These are phyloP conservation scores for Entomobrya multifasciata DNA, from an alignment of 2,888 invertebrate genomes.

Conservation along the genomic window DNA sequence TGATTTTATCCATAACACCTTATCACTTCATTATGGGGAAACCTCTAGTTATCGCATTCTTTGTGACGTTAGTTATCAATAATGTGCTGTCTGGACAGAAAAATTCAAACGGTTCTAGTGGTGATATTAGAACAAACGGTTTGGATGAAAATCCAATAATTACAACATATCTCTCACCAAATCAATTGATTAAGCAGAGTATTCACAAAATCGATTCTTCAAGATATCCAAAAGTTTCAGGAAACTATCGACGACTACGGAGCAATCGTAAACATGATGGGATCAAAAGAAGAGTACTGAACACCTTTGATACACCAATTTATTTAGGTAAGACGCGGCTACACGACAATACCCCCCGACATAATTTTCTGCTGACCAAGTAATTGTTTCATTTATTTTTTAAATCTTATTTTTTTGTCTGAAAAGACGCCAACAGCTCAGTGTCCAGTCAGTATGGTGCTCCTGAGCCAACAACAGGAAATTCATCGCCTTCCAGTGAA, in stretches of 20 bases:
- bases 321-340: conserved; percentile 2
- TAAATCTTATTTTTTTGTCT: not conserved
- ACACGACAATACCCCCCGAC: too few relatives aligned
- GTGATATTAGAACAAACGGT: not conserved
- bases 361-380: too few relatives aligned
- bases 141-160: not conserved
- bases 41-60: not conserved
- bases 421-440: conserved; percentile 8
- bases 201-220: not conserved
- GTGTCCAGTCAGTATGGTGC: not conserved
- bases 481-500: not conserved
- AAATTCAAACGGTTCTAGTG: not conserved
- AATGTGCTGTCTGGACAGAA: not conserved
- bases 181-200: too few relatives aligned
- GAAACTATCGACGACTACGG: too few relatives aligned
- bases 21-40: not conserved
- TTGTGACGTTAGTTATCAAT: not conserved
- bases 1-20: too few relatives aligned
- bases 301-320: conserved; percentile 6
- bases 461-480: not conserved
- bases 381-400: not conserved
- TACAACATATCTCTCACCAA: too few relatives aligned
- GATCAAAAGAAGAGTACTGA: not conserved
- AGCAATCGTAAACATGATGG: too few relatives aligned
- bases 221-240: conserved; percentile 15